phyloP scores from a whole-genome alignment of 2,113 vertebrate genomes.

The Cyprinus carpio region DNA sequence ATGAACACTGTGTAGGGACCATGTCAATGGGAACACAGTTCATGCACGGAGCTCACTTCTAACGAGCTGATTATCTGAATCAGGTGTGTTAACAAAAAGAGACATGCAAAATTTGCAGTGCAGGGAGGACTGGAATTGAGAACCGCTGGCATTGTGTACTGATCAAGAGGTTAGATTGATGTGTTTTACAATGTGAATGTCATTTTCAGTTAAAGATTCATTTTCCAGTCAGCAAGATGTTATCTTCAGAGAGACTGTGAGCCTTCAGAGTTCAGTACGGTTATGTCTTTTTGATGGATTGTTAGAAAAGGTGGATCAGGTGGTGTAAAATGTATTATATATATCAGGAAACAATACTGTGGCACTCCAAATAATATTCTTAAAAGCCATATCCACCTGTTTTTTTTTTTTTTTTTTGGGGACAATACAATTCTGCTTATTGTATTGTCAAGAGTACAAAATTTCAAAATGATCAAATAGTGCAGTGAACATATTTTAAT shows the following conservation, averaged over 20 bases:
- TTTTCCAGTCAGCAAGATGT: constrained; percentile 15
- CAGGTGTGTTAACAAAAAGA: too few species aligned
- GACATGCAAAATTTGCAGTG: too few species aligned
- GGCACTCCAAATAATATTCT: neutral
- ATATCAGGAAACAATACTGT: neutral
- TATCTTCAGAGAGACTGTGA: neutral
- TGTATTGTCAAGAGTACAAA: neutral
- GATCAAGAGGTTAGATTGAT: constrained; percentile 6
- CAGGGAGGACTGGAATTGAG: too few species aligned
- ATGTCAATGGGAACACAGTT: too few species aligned
- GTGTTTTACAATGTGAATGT: neutral
- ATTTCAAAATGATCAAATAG: neutral
- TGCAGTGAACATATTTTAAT: neutral
- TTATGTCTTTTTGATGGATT: constrained; percentile 19
- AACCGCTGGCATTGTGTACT: too few species aligned
- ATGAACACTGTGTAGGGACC: too few species aligned
- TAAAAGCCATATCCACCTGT: neutral
- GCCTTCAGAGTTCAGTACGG: neutral
- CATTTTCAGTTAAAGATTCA: constrained; percentile 4
- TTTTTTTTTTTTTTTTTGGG: too few species aligned
- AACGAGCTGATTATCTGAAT: too few species aligned
- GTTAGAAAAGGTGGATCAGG: constrained; percentile 3
- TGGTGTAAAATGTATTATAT: neutral
- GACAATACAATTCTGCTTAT: too few species aligned
- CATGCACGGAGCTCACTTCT: too few species aligned